phyloP scores from a whole-genome alignment of 2,113 vertebrate genomes.

The Shinisaurus crocodilurus region DNA sequence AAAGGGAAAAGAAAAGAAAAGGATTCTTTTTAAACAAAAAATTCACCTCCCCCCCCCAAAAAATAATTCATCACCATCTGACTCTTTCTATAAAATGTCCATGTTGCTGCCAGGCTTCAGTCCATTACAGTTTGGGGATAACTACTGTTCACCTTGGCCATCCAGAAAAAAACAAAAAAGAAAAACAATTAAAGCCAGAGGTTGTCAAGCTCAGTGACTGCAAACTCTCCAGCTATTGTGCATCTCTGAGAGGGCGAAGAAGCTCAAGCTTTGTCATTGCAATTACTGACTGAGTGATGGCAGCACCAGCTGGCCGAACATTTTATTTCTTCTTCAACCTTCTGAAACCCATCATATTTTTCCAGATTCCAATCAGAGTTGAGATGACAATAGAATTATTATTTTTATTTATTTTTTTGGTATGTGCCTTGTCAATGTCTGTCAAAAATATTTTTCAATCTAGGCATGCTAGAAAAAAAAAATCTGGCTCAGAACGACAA shows the following conservation, averaged over 20 bases:
- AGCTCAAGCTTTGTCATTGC: not conserved
- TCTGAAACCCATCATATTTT: not conserved
- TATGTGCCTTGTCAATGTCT: slow-evolving; percentile 4
- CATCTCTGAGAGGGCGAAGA: not conserved
- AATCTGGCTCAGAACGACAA: not conserved
- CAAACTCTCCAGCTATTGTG: not conserved
- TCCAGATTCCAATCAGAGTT: not conserved
- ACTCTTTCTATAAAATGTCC: not conserved
- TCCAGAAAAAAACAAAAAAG: slow-evolving; percentile 14
- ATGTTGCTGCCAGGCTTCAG: not conserved
- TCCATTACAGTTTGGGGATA: not conserved
- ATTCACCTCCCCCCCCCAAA: not conserved
- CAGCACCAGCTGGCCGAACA: not conserved
- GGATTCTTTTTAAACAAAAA: not conserved
- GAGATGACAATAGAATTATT: not conserved
- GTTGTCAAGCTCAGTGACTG: slow-evolving; percentile 14
- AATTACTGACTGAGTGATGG: not conserved
- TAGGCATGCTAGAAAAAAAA: not conserved
- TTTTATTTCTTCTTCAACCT: not conserved
- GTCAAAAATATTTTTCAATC: slow-evolving; percentile 11
- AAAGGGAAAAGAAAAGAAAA: too few relatives aligned
- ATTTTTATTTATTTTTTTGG: not conserved
- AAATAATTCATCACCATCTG: not conserved
- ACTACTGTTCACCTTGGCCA: slow-evolving; percentile 20
- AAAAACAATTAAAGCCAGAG: slow-evolving; percentile 11